Evolutionary conservation across 2,113 vertebrate genomes (phyloP), one percentile per base, ranked within the genome.

Genomic region (Cnemophilus loriae): DNA sequence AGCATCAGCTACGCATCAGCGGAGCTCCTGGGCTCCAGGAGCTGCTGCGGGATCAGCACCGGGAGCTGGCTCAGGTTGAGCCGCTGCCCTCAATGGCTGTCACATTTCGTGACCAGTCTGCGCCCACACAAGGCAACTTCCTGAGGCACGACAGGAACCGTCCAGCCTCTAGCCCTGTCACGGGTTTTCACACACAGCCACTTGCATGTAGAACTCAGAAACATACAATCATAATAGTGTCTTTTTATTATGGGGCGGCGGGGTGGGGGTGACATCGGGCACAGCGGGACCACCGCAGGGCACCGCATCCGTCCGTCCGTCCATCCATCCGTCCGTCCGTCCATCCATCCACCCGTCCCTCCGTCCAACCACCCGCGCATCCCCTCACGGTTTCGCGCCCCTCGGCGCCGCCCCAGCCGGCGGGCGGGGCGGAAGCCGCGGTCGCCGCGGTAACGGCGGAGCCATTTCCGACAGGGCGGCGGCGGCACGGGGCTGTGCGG

Each of bases 381-480:
- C n/a, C n/a, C n/a, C 28, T 30, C 52, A 30, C 27, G 52, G 24
- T 27, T 27, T 50, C 46, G 10, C 42, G 14, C 75, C 39, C 6
- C 55, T 16, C 22, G 15, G 37, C 26, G 0, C 78, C 7, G 12
- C 41, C 63, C 19, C 49, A 24, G 46, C 26, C 23, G 9, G 21
- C 44, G 18, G 89, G 86, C 28, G 80, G 60, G 37, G n/a, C 81
- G 98, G 97, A 97, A 98, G 60, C 71, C 77, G 76, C 7, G 14
- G 98, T 98, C 91, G 75, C 97, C 73, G 55, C 67, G 96, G 98
- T 85, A 91, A 98, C 97, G 7, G 52, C 63, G 14, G 85, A 76
- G 92, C 18, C 90, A 93, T 97, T 97, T 97, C 93, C 88, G 87
- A 84, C 86, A 85, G 91, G 81, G 50, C 42, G 23, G 90, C 18